A percentile compares a stretch with the other conserved stretches of the same genome.
These are phyloP conservation scores for Antennarius maculatus DNA, from an alignment of 2,797 vertebrate species.

Conservation along the genomic window DNA sequence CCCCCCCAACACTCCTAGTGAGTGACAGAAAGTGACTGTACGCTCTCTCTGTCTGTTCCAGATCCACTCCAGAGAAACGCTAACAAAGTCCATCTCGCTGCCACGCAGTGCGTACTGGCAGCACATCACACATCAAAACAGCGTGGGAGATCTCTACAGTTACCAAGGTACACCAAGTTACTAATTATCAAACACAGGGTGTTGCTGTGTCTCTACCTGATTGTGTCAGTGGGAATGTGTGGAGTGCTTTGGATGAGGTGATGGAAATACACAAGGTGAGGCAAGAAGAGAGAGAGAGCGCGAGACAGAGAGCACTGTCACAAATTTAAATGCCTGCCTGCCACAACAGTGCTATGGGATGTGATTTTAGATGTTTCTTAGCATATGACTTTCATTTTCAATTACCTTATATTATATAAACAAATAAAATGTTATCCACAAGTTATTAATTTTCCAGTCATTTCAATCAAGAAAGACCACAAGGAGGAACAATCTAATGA, in stretches of 20 bases:
- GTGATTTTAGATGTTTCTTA: too few species aligned
- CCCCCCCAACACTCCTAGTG: background rate
- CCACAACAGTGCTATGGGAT: too few species aligned
- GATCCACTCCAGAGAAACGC: slow-evolving; percentile 91
- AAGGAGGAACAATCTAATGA: too few species aligned
- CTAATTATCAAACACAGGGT: slow-evolving; percentile 42
- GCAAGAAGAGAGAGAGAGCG: background rate
- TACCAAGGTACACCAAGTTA: slow-evolving; percentile 89
- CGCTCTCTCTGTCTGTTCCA: slow-evolving; percentile 72
- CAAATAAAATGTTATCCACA: too few species aligned
- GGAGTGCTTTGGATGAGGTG: background rate
- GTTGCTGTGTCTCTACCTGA: slow-evolving; percentile 32
- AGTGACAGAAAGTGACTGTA: slow-evolving; percentile 43
- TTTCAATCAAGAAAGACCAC: too few species aligned
- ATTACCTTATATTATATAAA: too few species aligned
- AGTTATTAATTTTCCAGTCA: too few species aligned
- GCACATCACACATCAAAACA: slow-evolving; percentile 97
- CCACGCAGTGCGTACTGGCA: slow-evolving; percentile 98
- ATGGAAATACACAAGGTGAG: slow-evolving; percentile 6
- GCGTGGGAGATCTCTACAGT: slow-evolving; percentile 96
- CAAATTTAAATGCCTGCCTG: too few species aligned
- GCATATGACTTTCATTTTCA: too few species aligned
- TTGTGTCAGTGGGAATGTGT: slow-evolving; percentile 25
- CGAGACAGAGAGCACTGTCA: background rate
- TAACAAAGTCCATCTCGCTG: slow-evolving; percentile 96